Conservation (phyloP, 2,113 vertebrate genomes). For the Triplophysa dalaica region DNA sequence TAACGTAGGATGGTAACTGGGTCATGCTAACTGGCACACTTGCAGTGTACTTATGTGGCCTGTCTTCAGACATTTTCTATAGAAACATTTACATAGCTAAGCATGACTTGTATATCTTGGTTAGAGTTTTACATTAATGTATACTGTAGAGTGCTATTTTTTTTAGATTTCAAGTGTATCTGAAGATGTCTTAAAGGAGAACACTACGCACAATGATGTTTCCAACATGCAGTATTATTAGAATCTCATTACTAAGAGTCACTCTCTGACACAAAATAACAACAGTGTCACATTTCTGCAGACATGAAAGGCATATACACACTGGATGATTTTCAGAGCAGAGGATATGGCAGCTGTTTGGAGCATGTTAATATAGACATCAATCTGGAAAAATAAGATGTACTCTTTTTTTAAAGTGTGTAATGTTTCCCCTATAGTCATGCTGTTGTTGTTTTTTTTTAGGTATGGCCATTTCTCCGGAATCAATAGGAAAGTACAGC, state of each 20-base stretch:
- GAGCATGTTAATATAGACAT: background rate
- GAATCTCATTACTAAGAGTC: background rate
- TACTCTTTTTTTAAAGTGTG: background rate
- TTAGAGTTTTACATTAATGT: background rate
- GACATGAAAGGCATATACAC: background rate
- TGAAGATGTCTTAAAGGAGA: constrained; percentile 1
- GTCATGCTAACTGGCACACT: constrained; percentile 10
- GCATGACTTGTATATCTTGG: background rate
- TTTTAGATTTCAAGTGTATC: background rate
- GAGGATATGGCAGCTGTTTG: background rate
- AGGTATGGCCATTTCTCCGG: constrained; percentile 99
- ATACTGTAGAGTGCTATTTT: background rate
- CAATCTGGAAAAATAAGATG: background rate
- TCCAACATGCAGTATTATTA: constrained; percentile 10
- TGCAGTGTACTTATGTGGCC: background rate
- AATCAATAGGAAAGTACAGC: constrained; percentile 96
- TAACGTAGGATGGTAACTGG: constrained; percentile 38
- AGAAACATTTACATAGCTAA: background rate
- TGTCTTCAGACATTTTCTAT: constrained; percentile 22
- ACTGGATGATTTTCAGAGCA: constrained; percentile 11
- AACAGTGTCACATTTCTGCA: constrained; percentile 28
- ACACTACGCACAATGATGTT: background rate
- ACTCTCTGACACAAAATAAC: constrained; percentile 7
- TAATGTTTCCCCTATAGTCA: background rate
- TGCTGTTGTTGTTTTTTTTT: constrained; percentile 30